These are phyloP conservation scores for Pseudomyrmex pallidus DNA, from an alignment of 1,140 invertebrate species.

Conservation along the genomic window DNA sequence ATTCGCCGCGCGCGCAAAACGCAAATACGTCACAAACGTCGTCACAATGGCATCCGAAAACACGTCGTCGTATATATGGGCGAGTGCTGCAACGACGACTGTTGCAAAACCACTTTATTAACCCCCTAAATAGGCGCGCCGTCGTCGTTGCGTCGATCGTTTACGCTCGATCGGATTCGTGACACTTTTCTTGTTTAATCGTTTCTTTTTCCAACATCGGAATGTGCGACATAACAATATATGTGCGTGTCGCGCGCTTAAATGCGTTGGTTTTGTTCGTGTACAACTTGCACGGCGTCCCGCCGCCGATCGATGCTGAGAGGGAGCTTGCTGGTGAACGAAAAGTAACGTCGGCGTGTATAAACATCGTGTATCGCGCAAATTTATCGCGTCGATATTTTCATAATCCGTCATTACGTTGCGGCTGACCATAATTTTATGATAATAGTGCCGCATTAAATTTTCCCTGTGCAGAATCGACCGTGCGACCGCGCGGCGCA, in stretches of 20 bases:
- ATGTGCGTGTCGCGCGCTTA: too few species aligned
- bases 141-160: background rate
- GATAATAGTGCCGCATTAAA: slow-evolving; percentile 57
- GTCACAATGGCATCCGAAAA: slow-evolving; percentile 68
- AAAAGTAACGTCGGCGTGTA: slow-evolving; percentile 45
- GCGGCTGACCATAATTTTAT: slow-evolving; percentile 59
- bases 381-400: slow-evolving; percentile 58
- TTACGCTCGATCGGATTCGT: background rate
- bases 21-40: slow-evolving; percentile 64
- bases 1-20: slow-evolving; percentile 57
- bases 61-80: slow-evolving; percentile 68
- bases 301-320: slow-evolving; percentile 23
- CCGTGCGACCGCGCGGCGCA: slow-evolving; percentile 26
- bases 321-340: background rate
- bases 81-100: slow-evolving; percentile 73
- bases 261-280: background rate
- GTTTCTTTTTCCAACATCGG: background rate
- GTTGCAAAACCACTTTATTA: slow-evolving; percentile 82
- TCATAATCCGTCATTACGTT: slow-evolving; percentile 57
- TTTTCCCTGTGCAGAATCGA: slow-evolving; percentile 54
- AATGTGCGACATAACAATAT: background rate
- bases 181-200: background rate
- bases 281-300: background rate
- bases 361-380: slow-evolving; percentile 50
- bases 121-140: slow-evolving; percentile 44